Evolutionary conservation across 1,140 invertebrate genomes (phyloP).

Genomic region (Acromyrmex charruanus): DNA sequence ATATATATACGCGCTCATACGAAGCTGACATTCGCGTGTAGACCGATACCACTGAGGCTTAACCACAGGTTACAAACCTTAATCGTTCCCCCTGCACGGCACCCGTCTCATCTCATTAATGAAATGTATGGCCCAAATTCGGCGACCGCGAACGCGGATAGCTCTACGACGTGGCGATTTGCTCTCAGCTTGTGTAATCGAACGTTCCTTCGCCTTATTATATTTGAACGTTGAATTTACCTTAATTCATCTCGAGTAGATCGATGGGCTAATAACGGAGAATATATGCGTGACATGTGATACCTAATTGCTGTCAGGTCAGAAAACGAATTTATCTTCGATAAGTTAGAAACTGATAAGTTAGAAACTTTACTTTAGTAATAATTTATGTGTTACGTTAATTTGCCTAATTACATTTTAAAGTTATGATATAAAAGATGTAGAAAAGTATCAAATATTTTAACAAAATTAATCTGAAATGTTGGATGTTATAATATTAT

Average conservation of each 20-base stretch:
- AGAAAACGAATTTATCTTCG: neutral
- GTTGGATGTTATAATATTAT: no score
- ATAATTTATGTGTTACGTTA: neutral
- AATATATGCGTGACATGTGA: neutral
- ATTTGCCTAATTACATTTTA: neutral
- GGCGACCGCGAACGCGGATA: constrained; percentile 18
- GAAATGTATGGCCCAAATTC: constrained; percentile 46
- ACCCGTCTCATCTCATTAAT: constrained; percentile 54
- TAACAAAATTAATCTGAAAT: neutral
- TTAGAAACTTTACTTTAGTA: neutral
- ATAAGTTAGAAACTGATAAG: neutral
- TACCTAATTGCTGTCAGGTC: neutral
- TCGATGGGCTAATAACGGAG: constrained; percentile 3
- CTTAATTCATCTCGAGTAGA: constrained; percentile 1
- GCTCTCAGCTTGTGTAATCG: constrained; percentile 12
- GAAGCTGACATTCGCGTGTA: constrained; percentile 16
- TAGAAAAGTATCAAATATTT: constrained; percentile 1
- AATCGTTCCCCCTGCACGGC: constrained; percentile 44
- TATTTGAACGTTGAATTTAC: neutral
- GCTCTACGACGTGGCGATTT: constrained; percentile 24
- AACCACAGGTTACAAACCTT: constrained; percentile 59
- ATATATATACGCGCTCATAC: neutral
- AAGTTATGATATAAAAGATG: neutral
- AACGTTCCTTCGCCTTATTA: constrained; percentile 21
- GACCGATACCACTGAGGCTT: constrained; percentile 46